Conservation (phyloP, 2,888 invertebrate species). For the Drosophila stalkeri region DNA sequence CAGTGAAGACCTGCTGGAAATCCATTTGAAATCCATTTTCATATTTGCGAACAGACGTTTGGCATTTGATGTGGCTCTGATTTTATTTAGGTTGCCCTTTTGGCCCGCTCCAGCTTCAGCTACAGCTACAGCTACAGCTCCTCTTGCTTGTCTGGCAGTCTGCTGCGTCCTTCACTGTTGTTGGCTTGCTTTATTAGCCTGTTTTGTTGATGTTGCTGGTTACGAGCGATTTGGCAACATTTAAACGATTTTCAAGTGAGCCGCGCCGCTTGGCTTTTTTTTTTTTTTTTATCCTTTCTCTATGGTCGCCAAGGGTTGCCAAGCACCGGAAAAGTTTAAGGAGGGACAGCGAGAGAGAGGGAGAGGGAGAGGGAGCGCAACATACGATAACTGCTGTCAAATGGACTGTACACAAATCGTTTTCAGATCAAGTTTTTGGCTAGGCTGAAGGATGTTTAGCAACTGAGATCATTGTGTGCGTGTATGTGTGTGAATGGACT, state of each 20-base stretch:
- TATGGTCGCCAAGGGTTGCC: conserved; percentile 7
- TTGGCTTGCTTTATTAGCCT: conserved; percentile 55
- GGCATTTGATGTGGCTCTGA: conserved; percentile 59
- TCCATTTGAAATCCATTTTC: conserved; percentile 52
- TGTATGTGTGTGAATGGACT: conserved; percentile 17
- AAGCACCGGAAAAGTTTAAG: background rate
- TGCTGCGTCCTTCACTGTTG: conserved; percentile 1
- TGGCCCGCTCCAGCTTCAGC: background rate
- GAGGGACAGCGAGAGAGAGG: background rate
- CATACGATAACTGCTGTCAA: conserved; percentile 52
- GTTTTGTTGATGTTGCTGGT: conserved; percentile 34
- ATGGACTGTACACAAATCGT: conserved; percentile 65
- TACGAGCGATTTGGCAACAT: conserved; percentile 47
- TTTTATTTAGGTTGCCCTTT: conserved; percentile 62
- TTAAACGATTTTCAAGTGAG: conserved; percentile 48
- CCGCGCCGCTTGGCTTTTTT: background rate
- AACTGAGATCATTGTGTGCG: conserved; percentile 13
- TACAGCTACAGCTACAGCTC: background rate
- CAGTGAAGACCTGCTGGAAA: conserved; percentile 9
- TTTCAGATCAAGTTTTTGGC: conserved; percentile 48
- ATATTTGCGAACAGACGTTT: conserved; percentile 59
- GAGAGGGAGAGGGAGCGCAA: background rate
- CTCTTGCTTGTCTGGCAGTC: background rate
- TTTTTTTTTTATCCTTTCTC: background rate
- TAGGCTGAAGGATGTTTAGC: background rate